Evolutionary conservation across 2,113 vertebrate species (phyloP), one percentile per base, ranked within the genome.

Genomic region (Pungitius pungitius): DNA sequence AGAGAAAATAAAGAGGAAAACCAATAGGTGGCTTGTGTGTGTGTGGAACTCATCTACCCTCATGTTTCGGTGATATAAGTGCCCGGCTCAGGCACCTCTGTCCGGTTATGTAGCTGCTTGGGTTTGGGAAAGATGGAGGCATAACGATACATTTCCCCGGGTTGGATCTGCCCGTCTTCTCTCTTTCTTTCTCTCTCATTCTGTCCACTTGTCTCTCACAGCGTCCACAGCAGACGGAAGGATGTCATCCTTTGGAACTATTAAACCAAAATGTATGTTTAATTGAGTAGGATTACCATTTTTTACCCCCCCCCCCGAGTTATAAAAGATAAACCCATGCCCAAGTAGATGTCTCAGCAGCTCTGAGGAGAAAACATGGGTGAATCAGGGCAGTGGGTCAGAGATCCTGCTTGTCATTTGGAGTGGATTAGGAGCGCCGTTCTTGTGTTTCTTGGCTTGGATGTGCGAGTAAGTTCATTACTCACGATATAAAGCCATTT

Each of bases 301-400:
- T 52, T 52, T 66, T 68, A 27, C 18, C 58, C 55, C 24, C 3
- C 33, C 37, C 67, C 52, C 13, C 55, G 56, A 57, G 26, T 67
- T 30, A 22, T 59, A 35, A n/a, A n/a, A 60, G 47, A 78, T 81
- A 73, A 85, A 79, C 55, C 57, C 22, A 80, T 80, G 73, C n/a
- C n/a, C 60, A 84, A 64, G 67, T 69, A 62, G 35, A 78, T 81
- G 77, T 75, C 45, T 72, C 52, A 73, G 74, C 51, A 35, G 73
- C n/a, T 15, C 45, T 51, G 58, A 72, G 61, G 62, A 80, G 80
- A 63, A 86, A 78, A 62, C 69, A 79, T 14, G 58, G 78, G 42
- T 80, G 77, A 91, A 88, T 80, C 74, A 84, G 87, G 91, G 78
- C 87, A 91, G 82, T 88, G 78, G 90, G 88, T 90, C 86, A 90